A percentile compares a stretch with the other conserved stretches of the same genome.
Conservation (phyloP, 2,888 invertebrate genomes). For the Liopterus haemorrhoidalis region DNA sequence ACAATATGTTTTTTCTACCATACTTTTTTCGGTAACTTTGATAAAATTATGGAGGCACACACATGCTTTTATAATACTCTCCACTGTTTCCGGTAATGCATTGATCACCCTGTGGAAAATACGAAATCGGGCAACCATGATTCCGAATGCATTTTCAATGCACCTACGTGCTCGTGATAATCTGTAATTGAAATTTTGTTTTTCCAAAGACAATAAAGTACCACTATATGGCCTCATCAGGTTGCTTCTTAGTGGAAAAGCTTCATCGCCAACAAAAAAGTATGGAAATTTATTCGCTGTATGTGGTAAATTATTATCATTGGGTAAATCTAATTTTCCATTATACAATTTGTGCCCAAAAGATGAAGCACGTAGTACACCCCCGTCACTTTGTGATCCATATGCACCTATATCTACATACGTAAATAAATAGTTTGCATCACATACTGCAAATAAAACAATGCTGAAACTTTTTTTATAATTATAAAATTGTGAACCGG, state of each 20-base stretch:
- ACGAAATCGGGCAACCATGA: too few relatives aligned
- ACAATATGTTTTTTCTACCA: too few relatives aligned
- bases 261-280: slow-evolving; percentile 36
- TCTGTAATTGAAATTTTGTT: too few relatives aligned
- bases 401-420: slow-evolving; percentile 35
- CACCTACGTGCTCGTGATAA: too few relatives aligned
- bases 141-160: too few relatives aligned
- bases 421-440: slow-evolving; percentile 36
- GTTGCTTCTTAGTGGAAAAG: slow-evolving; percentile 31
- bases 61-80: too few relatives aligned
- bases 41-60: too few relatives aligned
- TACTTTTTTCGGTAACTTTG: too few relatives aligned
- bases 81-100: too few relatives aligned
- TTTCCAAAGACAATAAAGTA: too few relatives aligned
- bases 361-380: slow-evolving; percentile 27
- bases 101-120: too few relatives aligned
- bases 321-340: slow-evolving; percentile 29
- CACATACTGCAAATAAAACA: slow-evolving; percentile 35
- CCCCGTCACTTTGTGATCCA: slow-evolving; percentile 37
- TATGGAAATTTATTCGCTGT: slow-evolving; percentile 29
- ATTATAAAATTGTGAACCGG: slow-evolving; percentile 36
- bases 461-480: slow-evolving; percentile 37
- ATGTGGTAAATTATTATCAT: slow-evolving; percentile 29
- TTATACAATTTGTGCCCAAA: slow-evolving; percentile 26
- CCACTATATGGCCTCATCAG: slow-evolving; percentile 27